Evolutionary conservation across 2,113 vertebrate genomes (phyloP).

Genomic region (Morone saxatilis): DNA sequence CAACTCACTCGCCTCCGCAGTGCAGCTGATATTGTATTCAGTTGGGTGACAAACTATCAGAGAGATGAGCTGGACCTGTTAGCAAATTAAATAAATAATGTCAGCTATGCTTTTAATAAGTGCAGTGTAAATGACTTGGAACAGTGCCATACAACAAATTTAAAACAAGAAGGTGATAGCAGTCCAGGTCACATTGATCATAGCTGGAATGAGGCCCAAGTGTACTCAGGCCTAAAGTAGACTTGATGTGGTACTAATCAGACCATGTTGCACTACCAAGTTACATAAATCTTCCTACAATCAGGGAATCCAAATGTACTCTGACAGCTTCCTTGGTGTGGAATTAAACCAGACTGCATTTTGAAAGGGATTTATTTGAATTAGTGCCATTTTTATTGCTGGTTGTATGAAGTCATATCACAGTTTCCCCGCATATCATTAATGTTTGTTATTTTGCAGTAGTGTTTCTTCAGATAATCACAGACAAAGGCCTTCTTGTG

Average conservation of each 20-base stretch:
- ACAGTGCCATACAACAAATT: conserved; percentile 52
- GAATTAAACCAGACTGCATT: conserved; percentile 44
- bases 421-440: not conserved
- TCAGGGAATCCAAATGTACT: conserved; percentile 52
- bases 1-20: conserved; percentile 30
- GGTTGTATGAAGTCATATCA: conserved; percentile 1
- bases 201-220: conserved; percentile 37
- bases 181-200: conserved; percentile 21
- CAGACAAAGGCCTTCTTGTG: conserved; percentile 24
- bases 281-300: conserved; percentile 31
- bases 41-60: conserved; percentile 36
- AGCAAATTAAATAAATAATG: conserved; percentile 59
- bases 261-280: conserved; percentile 14
- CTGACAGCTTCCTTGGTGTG: conserved; percentile 28
- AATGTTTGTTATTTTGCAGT: not conserved
- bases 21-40: conserved; percentile 53
- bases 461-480: conserved; percentile 24
- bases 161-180: conserved; percentile 35
- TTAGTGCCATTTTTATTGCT: conserved; percentile 1
- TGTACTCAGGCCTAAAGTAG: conserved; percentile 18
- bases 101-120: conserved; percentile 58
- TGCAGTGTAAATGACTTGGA: conserved; percentile 62
- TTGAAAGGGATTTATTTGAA: conserved; percentile 5
- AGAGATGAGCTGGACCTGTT: conserved; percentile 39
- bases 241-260: conserved; percentile 45